phyloP scores from a whole-genome alignment of 2,113 vertebrate species.

The Hydropotes inermis region DNA sequence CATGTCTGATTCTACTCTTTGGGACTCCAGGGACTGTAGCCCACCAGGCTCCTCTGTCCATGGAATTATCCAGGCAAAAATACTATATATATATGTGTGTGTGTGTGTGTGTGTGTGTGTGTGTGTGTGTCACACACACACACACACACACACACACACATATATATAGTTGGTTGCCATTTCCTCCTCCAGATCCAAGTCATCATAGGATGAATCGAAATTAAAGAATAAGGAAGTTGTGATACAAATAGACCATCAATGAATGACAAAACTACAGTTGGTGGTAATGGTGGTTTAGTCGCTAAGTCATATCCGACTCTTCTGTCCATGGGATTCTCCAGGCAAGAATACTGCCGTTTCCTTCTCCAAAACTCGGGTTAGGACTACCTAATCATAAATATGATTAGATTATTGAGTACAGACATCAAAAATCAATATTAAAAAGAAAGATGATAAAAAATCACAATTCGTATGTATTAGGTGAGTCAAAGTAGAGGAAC shows the following conservation, averaged over 20 bases:
- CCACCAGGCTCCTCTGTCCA: not conserved
- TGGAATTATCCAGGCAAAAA: not conserved
- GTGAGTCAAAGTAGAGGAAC: not conserved
- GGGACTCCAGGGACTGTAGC: not conserved
- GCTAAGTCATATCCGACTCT: not conserved
- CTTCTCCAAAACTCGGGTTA: not conserved
- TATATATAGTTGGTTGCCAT: not conserved
- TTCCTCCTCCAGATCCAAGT: not conserved
- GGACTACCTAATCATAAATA: not conserved
- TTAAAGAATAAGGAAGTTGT: not conserved
- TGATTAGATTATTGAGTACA: not conserved
- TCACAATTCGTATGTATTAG: not conserved
- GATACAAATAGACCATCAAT: not conserved
- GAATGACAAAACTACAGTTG: not conserved
- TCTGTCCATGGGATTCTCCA: not conserved
- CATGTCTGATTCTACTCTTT: not conserved
- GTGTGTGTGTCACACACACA: too few relatives aligned
- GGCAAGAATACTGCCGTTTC: not conserved
- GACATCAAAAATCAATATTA: not conserved
- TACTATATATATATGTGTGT: too few relatives aligned
- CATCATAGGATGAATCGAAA: not conserved
- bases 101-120: too few relatives aligned
- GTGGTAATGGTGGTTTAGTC: not conserved
- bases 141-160: too few relatives aligned
- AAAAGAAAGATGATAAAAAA: constrained; percentile 14